Conservation (phyloP, 2,113 vertebrate species). For the Bubo bubo region DNA sequence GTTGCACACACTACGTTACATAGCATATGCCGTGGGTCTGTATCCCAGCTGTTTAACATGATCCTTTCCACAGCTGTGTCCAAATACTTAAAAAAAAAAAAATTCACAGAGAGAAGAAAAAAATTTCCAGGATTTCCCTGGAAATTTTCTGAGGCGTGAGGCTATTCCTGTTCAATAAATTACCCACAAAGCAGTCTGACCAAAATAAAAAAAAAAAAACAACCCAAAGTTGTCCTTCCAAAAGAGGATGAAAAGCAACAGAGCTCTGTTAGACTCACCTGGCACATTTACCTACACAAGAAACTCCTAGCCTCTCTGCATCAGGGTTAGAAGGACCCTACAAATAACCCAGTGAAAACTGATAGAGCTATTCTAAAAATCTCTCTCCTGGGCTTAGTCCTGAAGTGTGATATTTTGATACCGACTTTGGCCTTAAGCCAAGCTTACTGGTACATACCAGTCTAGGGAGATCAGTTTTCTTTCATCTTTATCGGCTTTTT, state of each 20-base stretch:
- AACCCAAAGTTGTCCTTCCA: rapidly evolving
- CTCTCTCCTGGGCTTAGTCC: background rate
- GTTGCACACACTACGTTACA: background rate
- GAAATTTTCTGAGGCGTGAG: background rate
- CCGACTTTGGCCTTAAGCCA: background rate
- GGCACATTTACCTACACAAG: background rate
- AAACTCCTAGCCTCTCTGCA: background rate
- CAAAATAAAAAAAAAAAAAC: background rate
- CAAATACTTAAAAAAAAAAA: background rate
- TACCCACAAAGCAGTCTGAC: background rate
- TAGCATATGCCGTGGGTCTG: background rate
- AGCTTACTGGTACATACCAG: background rate
- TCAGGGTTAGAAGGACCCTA: background rate
- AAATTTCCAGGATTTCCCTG: background rate
- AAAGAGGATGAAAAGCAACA: background rate
- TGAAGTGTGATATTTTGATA: background rate
- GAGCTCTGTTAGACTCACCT: rapidly evolving
- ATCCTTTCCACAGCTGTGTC: background rate
- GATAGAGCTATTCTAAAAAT: background rate
- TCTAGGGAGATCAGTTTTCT: background rate
- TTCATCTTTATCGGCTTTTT: background rate
- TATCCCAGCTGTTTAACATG: background rate
- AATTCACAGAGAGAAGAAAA: background rate
- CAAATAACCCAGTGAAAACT: conserved; percentile 4
- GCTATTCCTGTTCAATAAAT: background rate